phyloP scores from a whole-genome alignment of 2,797 vertebrate genomes.

The Sebastes itinus region DNA sequence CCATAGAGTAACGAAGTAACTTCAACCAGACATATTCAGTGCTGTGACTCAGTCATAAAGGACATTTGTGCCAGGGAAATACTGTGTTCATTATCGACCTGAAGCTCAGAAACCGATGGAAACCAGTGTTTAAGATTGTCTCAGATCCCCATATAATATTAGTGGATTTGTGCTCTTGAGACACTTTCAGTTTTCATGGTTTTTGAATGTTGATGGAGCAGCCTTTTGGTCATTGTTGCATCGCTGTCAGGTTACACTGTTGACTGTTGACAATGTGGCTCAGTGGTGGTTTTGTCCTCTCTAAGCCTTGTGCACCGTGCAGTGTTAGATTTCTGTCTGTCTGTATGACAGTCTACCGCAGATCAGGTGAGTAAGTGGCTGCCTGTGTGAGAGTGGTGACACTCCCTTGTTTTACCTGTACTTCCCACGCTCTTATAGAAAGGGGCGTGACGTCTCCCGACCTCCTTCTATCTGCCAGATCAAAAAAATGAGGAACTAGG shows the following conservation, averaged over 20 bases:
- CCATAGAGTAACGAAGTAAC: background rate
- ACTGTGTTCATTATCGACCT: background rate
- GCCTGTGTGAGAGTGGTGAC: conserved; percentile 56
- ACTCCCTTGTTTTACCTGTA: conserved; percentile 68
- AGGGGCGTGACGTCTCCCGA: conserved; percentile 49
- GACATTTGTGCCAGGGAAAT: background rate
- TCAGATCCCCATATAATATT: background rate
- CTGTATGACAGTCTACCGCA: conserved; percentile 56
- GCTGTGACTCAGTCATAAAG: background rate
- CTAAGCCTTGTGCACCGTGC: conserved; percentile 44
- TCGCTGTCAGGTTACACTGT: conserved; percentile 46
- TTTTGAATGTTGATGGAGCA: conserved; percentile 13
- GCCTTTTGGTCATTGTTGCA: conserved; percentile 27
- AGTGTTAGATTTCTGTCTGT: conserved; percentile 71
- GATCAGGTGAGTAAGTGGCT: conserved; percentile 70
- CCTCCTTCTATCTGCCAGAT: conserved; percentile 14
- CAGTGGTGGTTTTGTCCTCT: conserved; percentile 51
- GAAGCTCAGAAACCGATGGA: background rate
- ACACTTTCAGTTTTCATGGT: background rate
- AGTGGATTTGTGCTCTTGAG: background rate
- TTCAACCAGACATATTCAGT: background rate
- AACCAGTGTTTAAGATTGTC: background rate
- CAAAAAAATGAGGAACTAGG: conserved; percentile 68
- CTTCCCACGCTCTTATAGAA: conserved; percentile 75
- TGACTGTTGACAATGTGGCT: conserved; percentile 44